Evolutionary conservation across 2,797 vertebrate species (phyloP).

Genomic region (Gadopsis bispinosus): DNA sequence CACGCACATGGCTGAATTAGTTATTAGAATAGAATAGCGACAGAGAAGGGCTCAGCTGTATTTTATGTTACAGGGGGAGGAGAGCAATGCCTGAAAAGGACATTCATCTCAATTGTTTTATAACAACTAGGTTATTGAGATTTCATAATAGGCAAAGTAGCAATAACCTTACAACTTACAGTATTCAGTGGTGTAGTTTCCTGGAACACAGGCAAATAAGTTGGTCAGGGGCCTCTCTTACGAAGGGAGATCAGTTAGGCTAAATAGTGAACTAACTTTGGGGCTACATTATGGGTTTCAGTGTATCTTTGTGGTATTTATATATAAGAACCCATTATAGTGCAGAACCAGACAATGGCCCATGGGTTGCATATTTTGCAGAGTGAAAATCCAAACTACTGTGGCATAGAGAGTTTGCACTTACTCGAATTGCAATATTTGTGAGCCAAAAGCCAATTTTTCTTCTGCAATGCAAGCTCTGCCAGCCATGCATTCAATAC

Average conservation of each 20-base stretch:
- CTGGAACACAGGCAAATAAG: slow-evolving; percentile 1
- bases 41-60: not conserved
- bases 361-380: not conserved
- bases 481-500: not conserved
- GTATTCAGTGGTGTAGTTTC: not conserved
- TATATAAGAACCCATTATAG: not conserved
- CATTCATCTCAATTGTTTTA: not conserved
- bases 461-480: not conserved
- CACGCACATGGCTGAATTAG: not conserved
- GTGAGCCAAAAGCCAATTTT: not conserved
- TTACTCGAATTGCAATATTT: not conserved
- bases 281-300: not conserved
- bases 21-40: not conserved
- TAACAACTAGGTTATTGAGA: not conserved
- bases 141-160: slow-evolving; percentile 16
- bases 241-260: not conserved
- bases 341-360: not conserved
- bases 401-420: not conserved
- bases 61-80: not conserved
- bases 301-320: not conserved
- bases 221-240: not conserved
- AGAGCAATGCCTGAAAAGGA: not conserved
- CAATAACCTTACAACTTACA: not conserved
- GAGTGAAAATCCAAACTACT: not conserved
- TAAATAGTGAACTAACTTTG: not conserved